Conservation (phyloP, 2,888 invertebrate species). For the Xestia sexstrigata region DNA sequence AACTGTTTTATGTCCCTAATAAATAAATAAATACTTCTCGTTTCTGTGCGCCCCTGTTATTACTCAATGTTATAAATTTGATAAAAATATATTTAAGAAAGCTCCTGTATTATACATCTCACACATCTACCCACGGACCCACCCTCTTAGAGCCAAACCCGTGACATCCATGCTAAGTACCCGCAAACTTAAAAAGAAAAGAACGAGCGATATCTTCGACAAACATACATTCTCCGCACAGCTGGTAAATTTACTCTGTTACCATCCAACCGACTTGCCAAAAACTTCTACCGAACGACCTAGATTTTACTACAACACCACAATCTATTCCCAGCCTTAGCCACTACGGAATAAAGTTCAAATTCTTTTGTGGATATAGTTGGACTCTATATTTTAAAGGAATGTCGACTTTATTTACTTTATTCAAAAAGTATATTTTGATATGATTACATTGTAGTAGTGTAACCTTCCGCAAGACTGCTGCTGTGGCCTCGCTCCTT, state of each 20-base stretch:
- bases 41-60: not conserved
- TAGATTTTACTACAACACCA: constrained; percentile 48
- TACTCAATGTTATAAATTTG: too few relatives aligned
- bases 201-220: constrained; percentile 37
- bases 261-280: constrained; percentile 69
- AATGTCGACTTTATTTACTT: constrained; percentile 61
- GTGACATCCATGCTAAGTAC: constrained; percentile 39
- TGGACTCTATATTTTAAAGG: constrained; percentile 26
- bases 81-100: too few relatives aligned
- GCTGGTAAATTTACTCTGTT: constrained; percentile 64
- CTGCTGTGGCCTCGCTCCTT: constrained; percentile 81
- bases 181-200: constrained; percentile 23
- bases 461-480: constrained; percentile 80
- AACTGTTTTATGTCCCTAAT: too few relatives aligned
- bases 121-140: too few relatives aligned
- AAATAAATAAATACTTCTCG: too few relatives aligned
- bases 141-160: not conserved
- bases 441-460: constrained; percentile 52
- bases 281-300: constrained; percentile 68
- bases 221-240: constrained; percentile 50
- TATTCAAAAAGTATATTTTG: constrained; percentile 49
- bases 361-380: constrained; percentile 20
- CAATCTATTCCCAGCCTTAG: constrained; percentile 50
- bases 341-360: constrained; percentile 22
- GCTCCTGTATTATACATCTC: too few relatives aligned